A percentile compares a stretch with the other conserved stretches of the same genome.
phyloP scores from a whole-genome alignment of 2,797 vertebrate species.

The Parauchenoglanis ngamensis region DNA sequence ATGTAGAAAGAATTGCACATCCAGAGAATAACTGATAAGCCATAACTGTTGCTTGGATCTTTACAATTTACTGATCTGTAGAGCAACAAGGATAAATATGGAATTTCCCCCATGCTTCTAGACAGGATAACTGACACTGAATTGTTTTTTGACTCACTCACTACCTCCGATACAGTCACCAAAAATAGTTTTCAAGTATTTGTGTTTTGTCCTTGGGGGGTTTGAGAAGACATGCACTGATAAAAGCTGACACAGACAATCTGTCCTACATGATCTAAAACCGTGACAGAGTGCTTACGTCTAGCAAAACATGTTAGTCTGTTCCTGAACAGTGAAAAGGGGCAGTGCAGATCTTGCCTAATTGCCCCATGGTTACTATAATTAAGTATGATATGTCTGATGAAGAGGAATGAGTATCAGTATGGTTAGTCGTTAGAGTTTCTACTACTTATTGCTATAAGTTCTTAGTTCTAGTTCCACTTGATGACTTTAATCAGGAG shows the following conservation, averaged over 20 bases:
- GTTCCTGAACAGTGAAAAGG: not conserved
- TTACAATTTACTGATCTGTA: not conserved
- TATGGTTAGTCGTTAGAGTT: not conserved
- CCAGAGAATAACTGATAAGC: not conserved
- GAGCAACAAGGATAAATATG: not conserved
- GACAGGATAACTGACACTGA: not conserved
- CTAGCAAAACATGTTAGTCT: not conserved
- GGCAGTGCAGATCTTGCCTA: not conserved
- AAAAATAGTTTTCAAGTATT: conserved; percentile 1
- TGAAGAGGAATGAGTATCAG: no score
- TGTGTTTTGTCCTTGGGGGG: not conserved
- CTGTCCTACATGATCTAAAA: not conserved
- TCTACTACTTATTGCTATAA: not conserved
- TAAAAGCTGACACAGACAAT: not conserved
- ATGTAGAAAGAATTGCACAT: not conserved
- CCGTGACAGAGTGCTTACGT: not conserved
- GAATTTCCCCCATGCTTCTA: not conserved
- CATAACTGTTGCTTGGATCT: not conserved
- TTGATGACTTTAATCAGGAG: not conserved
- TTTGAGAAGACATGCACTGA: not conserved
- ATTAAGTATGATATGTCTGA: not conserved
- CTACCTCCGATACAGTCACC: not conserved
- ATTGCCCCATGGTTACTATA: not conserved
- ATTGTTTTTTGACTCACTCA: conserved; percentile 1
- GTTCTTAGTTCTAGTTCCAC: not conserved